Conservation (phyloP, 2,888 invertebrate genomes). For the Drosophila robusta region DNA sequence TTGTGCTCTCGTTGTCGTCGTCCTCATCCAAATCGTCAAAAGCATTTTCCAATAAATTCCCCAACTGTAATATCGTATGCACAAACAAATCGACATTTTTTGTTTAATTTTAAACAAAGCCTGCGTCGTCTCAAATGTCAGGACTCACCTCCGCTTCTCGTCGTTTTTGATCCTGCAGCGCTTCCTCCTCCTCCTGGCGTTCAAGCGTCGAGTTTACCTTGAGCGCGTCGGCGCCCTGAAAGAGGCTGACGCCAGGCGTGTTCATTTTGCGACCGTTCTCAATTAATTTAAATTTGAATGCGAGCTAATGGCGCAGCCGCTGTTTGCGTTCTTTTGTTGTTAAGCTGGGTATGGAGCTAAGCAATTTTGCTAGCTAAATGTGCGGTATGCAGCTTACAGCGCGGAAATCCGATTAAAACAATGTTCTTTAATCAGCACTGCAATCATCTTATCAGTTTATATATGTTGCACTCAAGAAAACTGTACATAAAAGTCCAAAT, state of each 20-base stretch:
- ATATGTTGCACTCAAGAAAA: background rate
- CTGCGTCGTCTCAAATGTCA: slow-evolving; percentile 7
- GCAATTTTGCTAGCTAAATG: background rate
- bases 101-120: background rate
- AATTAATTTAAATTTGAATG: slow-evolving; percentile 50
- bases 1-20: slow-evolving; percentile 87
- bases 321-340: slow-evolving; percentile 22
- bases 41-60: slow-evolving; percentile 88
- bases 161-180: slow-evolving; percentile 89
- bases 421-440: background rate
- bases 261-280: slow-evolving; percentile 85
- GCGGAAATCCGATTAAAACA: background rate
- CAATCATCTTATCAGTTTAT: background rate
- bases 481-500: background rate
- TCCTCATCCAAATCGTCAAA: slow-evolving; percentile 90
- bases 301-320: slow-evolving; percentile 48
- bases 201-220: slow-evolving; percentile 88
- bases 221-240: slow-evolving; percentile 89
- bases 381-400: background rate
- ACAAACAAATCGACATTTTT: slow-evolving; percentile 1
- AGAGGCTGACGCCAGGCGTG: slow-evolving; percentile 89
- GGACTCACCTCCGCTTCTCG: slow-evolving; percentile 88
- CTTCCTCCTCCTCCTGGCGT: slow-evolving; percentile 89
- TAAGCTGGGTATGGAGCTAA: slow-evolving; percentile 26
- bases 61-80: slow-evolving; percentile 85